Conservation (phyloP, 2,113 vertebrate species). For the Gobiocypris rarus region DNA sequence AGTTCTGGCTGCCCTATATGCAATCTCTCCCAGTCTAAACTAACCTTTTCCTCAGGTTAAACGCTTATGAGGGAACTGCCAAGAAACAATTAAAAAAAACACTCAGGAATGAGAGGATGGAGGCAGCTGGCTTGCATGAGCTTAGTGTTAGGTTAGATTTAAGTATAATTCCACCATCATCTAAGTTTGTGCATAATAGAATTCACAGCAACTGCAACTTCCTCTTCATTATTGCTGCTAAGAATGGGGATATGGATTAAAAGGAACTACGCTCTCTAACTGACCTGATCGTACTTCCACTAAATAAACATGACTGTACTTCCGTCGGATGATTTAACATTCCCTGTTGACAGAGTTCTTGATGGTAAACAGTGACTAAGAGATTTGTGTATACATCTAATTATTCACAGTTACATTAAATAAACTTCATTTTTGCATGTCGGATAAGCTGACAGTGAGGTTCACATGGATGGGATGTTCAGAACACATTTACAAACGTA, state of each 20-base stretch:
- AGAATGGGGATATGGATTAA: neutral
- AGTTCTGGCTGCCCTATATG: constrained; percentile 41
- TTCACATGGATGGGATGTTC: neutral
- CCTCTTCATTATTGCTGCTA: constrained; percentile 5
- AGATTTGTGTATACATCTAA: neutral
- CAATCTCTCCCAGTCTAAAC: constrained; percentile 10
- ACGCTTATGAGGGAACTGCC: neutral
- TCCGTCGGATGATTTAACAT: constrained; percentile 16
- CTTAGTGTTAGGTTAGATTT: neutral
- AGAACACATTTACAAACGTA: neutral
- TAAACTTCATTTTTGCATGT: neutral
- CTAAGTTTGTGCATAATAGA: neutral
- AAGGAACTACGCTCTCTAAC: neutral
- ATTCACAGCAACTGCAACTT: neutral
- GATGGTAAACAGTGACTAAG: constrained; percentile 1
- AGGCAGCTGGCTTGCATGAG: neutral
- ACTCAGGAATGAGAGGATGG: constrained; percentile 14
- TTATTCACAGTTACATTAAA: constrained; percentile 5
- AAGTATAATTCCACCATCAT: neutral
- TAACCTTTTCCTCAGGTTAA: constrained; percentile 21
- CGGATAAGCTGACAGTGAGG: neutral
- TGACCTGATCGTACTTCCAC: neutral
- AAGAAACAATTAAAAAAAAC: neutral
- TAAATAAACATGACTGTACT: constrained; percentile 1
- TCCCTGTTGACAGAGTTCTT: neutral